phyloP scores from a whole-genome alignment of 1,140 invertebrate species.

The Musca vetustissima region DNA sequence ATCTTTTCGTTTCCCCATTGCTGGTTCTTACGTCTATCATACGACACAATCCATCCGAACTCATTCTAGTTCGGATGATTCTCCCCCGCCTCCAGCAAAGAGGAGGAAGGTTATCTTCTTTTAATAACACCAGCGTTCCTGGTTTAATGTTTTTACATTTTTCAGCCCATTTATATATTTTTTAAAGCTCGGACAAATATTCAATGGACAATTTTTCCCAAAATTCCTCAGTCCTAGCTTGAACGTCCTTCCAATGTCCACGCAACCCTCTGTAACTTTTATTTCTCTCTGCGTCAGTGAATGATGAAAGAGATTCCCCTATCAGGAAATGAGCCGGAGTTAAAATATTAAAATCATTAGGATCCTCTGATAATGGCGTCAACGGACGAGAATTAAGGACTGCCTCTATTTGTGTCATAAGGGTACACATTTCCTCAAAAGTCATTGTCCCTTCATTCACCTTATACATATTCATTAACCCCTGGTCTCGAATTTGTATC shows the following conservation, averaged over 20 bases:
- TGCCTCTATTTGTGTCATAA: slow-evolving; percentile 5
- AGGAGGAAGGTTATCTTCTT: not conserved
- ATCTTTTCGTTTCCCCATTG: no score
- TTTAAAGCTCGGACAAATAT: not conserved
- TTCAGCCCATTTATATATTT: not conserved
- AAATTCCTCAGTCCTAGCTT: slow-evolving; percentile 6
- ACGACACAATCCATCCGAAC: no score
- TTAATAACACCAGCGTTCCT: not conserved
- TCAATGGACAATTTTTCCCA: not conserved
- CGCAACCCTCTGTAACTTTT: not conserved
- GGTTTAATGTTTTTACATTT: not conserved
- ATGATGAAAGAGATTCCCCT: not conserved
- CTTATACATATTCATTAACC: not conserved
- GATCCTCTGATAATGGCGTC: slow-evolving; percentile 8
- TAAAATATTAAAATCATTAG: slow-evolving; percentile 14
- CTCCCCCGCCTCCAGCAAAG: slow-evolving; percentile 2
- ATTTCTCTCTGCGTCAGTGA: no score
- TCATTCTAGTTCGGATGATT: not conserved
- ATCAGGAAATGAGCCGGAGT: slow-evolving; percentile 15
- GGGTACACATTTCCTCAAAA: slow-evolving; percentile 19
- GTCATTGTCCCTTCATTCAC: slow-evolving; percentile 13
- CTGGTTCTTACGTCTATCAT: no score
- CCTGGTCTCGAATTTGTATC: not conserved
- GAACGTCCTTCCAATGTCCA: slow-evolving; percentile 9
- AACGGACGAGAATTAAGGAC: slow-evolving; percentile 20